Evolutionary conservation across 1,140 invertebrate genomes (phyloP).

Genomic region (Varroa destructor): DNA sequence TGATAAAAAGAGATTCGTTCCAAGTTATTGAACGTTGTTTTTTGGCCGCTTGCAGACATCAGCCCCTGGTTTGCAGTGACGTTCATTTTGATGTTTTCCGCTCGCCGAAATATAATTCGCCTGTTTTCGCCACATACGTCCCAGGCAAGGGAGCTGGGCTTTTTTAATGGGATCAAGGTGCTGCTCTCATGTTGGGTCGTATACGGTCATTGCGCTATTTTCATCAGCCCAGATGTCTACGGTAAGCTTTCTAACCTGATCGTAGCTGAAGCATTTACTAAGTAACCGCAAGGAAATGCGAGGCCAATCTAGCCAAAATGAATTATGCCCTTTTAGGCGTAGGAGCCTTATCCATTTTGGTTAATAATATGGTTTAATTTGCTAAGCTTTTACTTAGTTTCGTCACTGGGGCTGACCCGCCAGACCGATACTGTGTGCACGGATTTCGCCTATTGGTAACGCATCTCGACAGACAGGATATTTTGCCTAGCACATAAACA

Average conservation of each 20-base stretch:
- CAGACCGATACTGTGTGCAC: too few species aligned
- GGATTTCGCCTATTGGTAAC: too few species aligned
- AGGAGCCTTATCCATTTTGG: too few species aligned
- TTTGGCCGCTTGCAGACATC: not conserved
- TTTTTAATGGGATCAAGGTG: slow-evolving; percentile 17
- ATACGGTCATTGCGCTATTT: slow-evolving; percentile 9
- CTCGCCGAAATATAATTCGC: not conserved
- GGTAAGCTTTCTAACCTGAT: not conserved
- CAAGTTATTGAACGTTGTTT: not conserved
- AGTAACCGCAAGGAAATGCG: not conserved
- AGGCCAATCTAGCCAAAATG: not conserved
- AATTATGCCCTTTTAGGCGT: too few species aligned
- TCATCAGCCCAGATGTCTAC: slow-evolving; percentile 15
- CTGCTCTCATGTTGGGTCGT: slow-evolving; percentile 18
- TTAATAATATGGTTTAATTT: too few species aligned
- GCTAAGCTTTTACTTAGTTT: too few species aligned
- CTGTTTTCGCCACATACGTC: slow-evolving; percentile 2
- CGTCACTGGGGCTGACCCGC: too few species aligned
- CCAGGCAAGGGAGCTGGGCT: slow-evolving; percentile 13
- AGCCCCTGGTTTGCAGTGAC: slow-evolving; percentile 12
- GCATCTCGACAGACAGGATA: too few species aligned
- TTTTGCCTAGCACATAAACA: too few species aligned
- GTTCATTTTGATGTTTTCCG: slow-evolving; percentile 21
- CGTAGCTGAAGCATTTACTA: not conserved
- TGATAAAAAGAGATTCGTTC: too few species aligned